Percentiles rank a stretch among this genome's conserved stretches.
Conservation (phyloP, 2,797 vertebrate genomes). For the Gymnocypris eckloni region DNA sequence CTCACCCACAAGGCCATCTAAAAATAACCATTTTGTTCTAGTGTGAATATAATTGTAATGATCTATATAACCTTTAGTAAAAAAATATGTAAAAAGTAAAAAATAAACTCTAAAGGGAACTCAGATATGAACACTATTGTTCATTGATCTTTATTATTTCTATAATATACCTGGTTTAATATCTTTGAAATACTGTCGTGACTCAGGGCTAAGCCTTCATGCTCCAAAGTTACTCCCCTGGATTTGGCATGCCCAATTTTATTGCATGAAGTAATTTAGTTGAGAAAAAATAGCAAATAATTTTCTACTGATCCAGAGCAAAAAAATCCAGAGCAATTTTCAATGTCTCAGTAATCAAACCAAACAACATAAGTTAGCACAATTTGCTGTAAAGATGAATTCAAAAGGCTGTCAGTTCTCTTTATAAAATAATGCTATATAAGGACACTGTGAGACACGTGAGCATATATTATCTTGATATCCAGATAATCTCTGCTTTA, state of each 20-base stretch:
- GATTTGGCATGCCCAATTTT: not conserved
- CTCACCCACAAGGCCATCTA: no score
- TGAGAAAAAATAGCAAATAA: not conserved
- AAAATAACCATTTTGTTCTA: no score
- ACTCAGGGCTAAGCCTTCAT: not conserved
- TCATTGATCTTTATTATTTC: not conserved
- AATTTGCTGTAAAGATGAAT: not conserved
- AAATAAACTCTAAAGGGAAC: not conserved
- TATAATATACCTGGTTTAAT: not conserved
- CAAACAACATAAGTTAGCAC: not conserved
- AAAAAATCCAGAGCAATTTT: not conserved
- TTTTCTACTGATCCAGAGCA: not conserved
- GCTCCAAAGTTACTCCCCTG: not conserved
- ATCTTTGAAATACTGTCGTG: not conserved
- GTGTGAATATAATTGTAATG: no score
- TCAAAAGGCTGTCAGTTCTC: not conserved
- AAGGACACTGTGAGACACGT: slow-evolving; percentile 5
- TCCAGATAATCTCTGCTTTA: slow-evolving; percentile 70
- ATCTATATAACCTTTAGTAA: no score
- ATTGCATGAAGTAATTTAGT: not conserved
- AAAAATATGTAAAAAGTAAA: not conserved
- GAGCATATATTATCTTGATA: slow-evolving; percentile 8
- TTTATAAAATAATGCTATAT: not conserved
- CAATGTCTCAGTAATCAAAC: not conserved
- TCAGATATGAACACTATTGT: not conserved